Evolutionary conservation across 2,113 vertebrate genomes (phyloP).

Genomic region (Eurypyga helias): DNA sequence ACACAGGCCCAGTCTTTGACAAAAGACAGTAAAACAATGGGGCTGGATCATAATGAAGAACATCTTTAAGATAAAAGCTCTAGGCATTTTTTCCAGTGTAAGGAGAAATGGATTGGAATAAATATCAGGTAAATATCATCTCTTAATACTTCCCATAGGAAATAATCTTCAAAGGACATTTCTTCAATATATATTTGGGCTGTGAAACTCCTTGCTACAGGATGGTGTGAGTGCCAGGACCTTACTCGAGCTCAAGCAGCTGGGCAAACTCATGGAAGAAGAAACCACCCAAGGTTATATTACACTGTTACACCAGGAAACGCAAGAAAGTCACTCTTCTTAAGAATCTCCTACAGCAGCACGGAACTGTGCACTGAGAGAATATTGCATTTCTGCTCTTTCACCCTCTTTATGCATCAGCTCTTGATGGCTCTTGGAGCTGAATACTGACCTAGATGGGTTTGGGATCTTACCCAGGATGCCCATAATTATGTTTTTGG

Average conservation of each 20-base stretch:
- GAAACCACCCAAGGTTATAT: not conserved
- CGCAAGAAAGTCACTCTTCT: not conserved
- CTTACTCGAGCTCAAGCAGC: not conserved
- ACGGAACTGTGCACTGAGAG: not conserved
- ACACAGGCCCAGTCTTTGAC: not conserved
- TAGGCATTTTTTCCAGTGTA: not conserved
- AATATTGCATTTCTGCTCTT: not conserved
- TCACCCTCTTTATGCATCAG: not conserved
- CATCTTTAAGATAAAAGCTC: not conserved
- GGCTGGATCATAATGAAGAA: not conserved
- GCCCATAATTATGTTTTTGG: not conserved
- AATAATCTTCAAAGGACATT: not conserved
- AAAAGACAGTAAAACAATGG: not conserved
- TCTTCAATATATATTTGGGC: not conserved
- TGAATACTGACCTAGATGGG: not conserved
- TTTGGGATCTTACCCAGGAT: not conserved
- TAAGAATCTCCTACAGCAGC: not conserved
- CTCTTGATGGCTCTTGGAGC: not conserved
- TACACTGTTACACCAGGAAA: not conserved
- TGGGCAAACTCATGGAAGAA: not conserved
- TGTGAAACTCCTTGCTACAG: not conserved
- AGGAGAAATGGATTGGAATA: not conserved
- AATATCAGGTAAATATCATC: not conserved
- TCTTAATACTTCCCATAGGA: not conserved
- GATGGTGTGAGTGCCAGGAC: not conserved